These are phyloP conservation scores for Tethea ocularis DNA, from an alignment of 2,888 invertebrate genomes.

Conservation along the genomic window DNA sequence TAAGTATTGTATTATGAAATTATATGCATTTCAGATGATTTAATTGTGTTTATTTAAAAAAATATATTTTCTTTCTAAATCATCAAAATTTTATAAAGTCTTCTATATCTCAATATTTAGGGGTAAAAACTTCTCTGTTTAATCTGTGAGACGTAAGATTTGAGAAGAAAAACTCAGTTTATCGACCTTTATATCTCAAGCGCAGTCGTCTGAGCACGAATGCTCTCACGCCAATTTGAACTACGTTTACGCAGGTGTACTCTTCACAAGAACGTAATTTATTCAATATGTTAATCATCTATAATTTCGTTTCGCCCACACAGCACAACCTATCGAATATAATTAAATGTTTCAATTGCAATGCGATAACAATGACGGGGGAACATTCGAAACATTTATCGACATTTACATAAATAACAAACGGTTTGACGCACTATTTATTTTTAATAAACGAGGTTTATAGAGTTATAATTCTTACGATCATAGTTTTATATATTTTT, in stretches of 20 bases:
- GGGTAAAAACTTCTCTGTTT: neutral
- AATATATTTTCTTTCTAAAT: too few relatives aligned
- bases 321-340: conserved; percentile 39
- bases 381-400: conserved; percentile 18
- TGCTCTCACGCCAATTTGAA: conserved; percentile 18
- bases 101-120: too few relatives aligned
- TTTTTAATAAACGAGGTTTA: neutral
- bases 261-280: conserved; percentile 44
- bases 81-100: too few relatives aligned
- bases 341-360: conserved; percentile 42
- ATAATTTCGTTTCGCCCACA: conserved; percentile 40
- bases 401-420: conserved; percentile 30
- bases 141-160: conserved; percentile 13
- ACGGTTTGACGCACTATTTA: conserved; percentile 7
- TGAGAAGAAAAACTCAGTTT: conserved; percentile 8
- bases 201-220: conserved; percentile 2
- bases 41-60: too few relatives aligned
- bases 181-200: conserved; percentile 10
- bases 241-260: conserved; percentile 34
- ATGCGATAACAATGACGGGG: conserved; percentile 31
- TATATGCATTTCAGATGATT: too few relatives aligned
- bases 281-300: conserved; percentile 51
- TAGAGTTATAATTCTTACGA: neutral
- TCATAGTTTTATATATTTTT: neutral
- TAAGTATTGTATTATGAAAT: too few relatives aligned